Evolutionary conservation across 2,113 vertebrate species (phyloP).

Genomic region (Brachirus orientalis): DNA sequence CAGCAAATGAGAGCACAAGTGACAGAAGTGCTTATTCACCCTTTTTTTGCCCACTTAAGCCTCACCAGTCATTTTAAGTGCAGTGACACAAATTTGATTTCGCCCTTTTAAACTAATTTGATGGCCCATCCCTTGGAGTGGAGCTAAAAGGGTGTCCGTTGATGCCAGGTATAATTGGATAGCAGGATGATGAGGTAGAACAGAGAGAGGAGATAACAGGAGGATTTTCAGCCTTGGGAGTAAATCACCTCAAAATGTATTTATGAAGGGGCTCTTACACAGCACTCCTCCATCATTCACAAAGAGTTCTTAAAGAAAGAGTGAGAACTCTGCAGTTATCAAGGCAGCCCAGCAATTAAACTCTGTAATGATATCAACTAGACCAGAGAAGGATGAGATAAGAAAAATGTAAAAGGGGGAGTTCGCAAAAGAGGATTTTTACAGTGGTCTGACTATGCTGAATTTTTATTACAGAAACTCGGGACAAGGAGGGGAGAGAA

Average conservation of each 20-base stretch:
- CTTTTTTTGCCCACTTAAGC: constrained; percentile 57
- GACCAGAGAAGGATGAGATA: constrained; percentile 46
- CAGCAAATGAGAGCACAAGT: constrained; percentile 10
- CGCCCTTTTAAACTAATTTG: constrained; percentile 72
- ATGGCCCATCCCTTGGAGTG: constrained; percentile 53
- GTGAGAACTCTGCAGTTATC: constrained; percentile 58
- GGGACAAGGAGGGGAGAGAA: constrained; percentile 3
- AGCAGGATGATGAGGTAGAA: constrained; percentile 64
- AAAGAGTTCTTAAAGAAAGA: constrained; percentile 29
- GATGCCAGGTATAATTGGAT: constrained; percentile 74
- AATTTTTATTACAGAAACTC: constrained; percentile 32
- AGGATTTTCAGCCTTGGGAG: constrained; percentile 38
- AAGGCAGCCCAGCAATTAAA: constrained; percentile 74
- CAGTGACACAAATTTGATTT: constrained; percentile 73
- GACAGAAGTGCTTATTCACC: constrained; percentile 48
- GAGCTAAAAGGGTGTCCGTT: constrained; percentile 66
- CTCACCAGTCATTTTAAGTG: constrained; percentile 65
- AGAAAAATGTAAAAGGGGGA: constrained; percentile 28
- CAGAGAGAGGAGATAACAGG: constrained; percentile 48
- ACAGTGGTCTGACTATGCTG: constrained; percentile 19
- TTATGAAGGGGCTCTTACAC: constrained; percentile 56
- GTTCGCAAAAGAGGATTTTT: constrained; percentile 24
- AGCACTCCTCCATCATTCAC: constrained; percentile 62
- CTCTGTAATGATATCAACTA: constrained; percentile 60
- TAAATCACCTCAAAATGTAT: constrained; percentile 58